Evolutionary conservation across 2,888 invertebrate species (phyloP).

Genomic region (Tetanocera ferruginea): DNA sequence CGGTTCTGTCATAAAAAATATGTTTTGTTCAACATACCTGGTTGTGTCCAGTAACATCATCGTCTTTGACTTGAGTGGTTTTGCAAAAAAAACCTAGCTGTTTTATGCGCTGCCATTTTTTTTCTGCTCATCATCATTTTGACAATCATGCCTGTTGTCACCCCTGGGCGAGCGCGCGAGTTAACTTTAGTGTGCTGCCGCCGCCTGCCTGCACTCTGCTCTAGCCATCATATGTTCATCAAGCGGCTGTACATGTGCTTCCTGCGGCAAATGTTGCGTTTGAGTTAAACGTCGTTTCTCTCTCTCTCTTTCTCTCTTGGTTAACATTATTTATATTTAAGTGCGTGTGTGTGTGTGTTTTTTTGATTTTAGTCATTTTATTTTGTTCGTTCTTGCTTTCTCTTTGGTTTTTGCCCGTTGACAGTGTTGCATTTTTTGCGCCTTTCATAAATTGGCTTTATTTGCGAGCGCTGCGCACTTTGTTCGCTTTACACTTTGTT

Average conservation of each 20-base stretch:
- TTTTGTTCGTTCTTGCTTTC: not conserved
- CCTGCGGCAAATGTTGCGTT: constrained; percentile 7
- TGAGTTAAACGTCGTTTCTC: constrained; percentile 3
- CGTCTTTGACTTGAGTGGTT: too few species aligned
- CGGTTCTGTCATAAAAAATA: not conserved
- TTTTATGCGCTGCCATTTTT: too few species aligned
- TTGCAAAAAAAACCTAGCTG: too few species aligned
- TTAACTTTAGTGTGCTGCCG: not conserved
- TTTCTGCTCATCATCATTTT: not conserved
- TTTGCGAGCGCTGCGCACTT: too few species aligned
- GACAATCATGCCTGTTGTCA: not conserved
- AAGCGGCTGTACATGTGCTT: not conserved
- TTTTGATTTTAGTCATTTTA: not conserved
- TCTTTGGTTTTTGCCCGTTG: not conserved
- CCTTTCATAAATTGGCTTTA: not conserved
- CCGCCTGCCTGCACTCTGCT: not conserved
- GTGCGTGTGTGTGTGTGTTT: not conserved
- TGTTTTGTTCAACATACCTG: not conserved
- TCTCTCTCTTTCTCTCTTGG: too few species aligned
- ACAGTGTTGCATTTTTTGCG: not conserved
- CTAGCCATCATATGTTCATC: not conserved
- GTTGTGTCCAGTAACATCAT: not conserved
- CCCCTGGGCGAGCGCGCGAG: not conserved
- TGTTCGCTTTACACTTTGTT: not conserved
- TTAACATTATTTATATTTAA: constrained; percentile 2